Percentiles rank a stretch among this genome's conserved stretches.
Conservation (phyloP, 2,113 vertebrate species). For the Piaya cayana region DNA sequence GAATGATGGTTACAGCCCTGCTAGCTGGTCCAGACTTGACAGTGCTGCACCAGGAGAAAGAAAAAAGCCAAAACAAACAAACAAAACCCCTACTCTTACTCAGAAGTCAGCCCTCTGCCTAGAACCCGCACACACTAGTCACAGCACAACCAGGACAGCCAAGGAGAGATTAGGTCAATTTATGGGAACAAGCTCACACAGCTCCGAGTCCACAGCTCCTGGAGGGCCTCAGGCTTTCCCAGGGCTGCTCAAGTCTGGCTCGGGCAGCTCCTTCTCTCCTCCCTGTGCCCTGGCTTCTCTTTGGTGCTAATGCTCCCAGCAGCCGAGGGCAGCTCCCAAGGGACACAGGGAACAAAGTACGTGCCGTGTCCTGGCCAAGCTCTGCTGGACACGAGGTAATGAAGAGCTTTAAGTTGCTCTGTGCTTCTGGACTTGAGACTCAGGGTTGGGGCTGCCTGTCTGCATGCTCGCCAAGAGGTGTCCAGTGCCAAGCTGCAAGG, state of each 20-base stretch:
- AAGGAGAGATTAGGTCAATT: not conserved
- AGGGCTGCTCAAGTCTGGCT: rapidly evolving
- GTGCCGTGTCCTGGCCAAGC: not conserved
- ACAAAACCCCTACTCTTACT: not conserved
- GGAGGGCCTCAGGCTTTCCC: not conserved
- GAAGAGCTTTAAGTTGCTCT: not conserved
- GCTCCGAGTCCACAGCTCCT: not conserved
- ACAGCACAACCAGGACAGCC: not conserved
- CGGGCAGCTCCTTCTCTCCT: rapidly evolving
- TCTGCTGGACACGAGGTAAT: not conserved
- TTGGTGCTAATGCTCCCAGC: not conserved
- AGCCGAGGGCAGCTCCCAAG: not conserved
- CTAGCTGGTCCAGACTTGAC: not conserved
- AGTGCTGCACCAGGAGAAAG: not conserved
- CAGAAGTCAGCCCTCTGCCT: not conserved
- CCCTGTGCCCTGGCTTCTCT: not conserved
- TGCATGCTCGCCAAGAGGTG: rapidly evolving
- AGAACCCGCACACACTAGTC: not conserved
- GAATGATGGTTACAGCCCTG: not conserved
- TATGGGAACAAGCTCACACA: not conserved
- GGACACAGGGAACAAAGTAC: not conserved
- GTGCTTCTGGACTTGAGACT: not conserved
- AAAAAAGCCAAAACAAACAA: constrained; percentile 13
- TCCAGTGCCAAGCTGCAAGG: not conserved
- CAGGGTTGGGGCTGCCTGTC: not conserved